phyloP scores from a whole-genome alignment of 92 coral and sea anemone species.

The Epizoanthus fatuus region DNA sequence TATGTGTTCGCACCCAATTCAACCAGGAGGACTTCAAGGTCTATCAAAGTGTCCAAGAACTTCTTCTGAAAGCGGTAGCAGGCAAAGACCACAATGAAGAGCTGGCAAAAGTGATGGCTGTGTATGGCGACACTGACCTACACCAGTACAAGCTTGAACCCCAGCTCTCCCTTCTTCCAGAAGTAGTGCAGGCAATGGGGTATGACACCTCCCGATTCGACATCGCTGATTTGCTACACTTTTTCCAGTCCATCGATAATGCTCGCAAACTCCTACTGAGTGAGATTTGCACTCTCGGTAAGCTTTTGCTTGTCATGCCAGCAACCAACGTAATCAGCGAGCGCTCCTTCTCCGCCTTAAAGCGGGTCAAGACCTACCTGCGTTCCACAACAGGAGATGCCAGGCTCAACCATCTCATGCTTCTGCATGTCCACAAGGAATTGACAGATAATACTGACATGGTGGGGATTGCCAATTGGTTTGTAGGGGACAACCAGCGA shows the following conservation, averaged over 20 bases:
- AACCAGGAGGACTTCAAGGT: conserved; percentile 62
- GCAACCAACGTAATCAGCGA: conserved; percentile 67
- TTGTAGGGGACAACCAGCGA: conserved; percentile 60
- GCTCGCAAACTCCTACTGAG: conserved; percentile 58
- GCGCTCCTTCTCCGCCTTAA: conserved; percentile 69
- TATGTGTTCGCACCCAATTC: conserved; percentile 49
- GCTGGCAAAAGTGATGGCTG: conserved; percentile 51
- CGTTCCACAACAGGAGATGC: conserved; percentile 55
- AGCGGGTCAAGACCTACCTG: conserved; percentile 51
- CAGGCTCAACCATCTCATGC: conserved; percentile 36
- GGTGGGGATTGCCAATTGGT: conserved; percentile 61
- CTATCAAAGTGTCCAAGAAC: conserved; percentile 51
- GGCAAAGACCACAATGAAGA: conserved; percentile 61
- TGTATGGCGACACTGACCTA: conserved; percentile 51
- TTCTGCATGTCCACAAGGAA: conserved; percentile 67
- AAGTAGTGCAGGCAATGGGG: conserved; percentile 63
- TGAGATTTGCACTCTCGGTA: conserved; percentile 53
- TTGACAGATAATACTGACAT: conserved; percentile 45
- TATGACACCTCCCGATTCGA: conserved; percentile 56
- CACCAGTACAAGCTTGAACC: conserved; percentile 57
- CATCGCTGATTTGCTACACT: conserved; percentile 53
- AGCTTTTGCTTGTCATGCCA: conserved; percentile 58
- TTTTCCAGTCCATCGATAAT: conserved; percentile 27
- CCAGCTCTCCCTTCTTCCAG: conserved; percentile 66
- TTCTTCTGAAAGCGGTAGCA: conserved; percentile 61